Evolutionary conservation across 2,888 invertebrate genomes (phyloP).

Genomic region (Tetranychus truncatus): DNA sequence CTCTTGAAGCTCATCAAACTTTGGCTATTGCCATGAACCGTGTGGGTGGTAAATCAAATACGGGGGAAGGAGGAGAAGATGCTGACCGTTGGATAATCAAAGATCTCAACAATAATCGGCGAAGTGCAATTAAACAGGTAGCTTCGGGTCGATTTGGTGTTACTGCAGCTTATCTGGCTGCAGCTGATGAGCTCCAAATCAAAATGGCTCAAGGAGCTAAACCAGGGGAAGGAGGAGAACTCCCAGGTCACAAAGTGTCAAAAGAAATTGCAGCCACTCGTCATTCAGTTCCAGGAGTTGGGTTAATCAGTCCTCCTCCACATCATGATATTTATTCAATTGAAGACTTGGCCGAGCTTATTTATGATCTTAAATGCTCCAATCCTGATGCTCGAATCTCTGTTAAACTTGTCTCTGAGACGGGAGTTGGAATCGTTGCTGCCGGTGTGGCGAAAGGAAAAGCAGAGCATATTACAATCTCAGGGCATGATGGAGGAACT

Average conservation of each 20-base stretch:
- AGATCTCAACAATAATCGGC: conserved; percentile 56
- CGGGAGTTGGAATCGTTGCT: conserved; percentile 96
- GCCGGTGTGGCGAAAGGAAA: conserved; percentile 94
- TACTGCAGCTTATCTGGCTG: conserved; percentile 85
- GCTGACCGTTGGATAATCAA: conserved; percentile 52
- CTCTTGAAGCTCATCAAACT: conserved; percentile 82
- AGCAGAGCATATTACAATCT: conserved; percentile 93
- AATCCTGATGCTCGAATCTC: conserved; percentile 87
- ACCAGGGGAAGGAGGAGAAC: conserved; percentile 93
- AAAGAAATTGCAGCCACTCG: conserved; percentile 84
- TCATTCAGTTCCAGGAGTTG: conserved; percentile 88
- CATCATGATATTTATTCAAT: conserved; percentile 99
- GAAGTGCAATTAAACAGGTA: conserved; percentile 95
- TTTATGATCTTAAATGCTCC: conserved; percentile 92
- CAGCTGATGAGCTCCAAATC: conserved; percentile 94
- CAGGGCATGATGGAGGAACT: conserved; percentile 97
- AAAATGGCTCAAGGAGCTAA: conserved; percentile 99
- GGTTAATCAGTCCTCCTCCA: conserved; percentile 92
- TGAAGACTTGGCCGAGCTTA: conserved; percentile 91
- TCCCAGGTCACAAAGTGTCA: conserved; percentile 73
- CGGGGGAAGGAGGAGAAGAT: conserved; percentile 79
- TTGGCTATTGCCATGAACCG: conserved; percentile 93
- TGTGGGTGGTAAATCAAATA: conserved; percentile 91
- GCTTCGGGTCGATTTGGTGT: conserved; percentile 97
- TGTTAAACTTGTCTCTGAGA: conserved; percentile 93